These are phyloP conservation scores for Drosophila ercepeae DNA, from an alignment of 1,140 invertebrate species.

Conservation along the genomic window DNA sequence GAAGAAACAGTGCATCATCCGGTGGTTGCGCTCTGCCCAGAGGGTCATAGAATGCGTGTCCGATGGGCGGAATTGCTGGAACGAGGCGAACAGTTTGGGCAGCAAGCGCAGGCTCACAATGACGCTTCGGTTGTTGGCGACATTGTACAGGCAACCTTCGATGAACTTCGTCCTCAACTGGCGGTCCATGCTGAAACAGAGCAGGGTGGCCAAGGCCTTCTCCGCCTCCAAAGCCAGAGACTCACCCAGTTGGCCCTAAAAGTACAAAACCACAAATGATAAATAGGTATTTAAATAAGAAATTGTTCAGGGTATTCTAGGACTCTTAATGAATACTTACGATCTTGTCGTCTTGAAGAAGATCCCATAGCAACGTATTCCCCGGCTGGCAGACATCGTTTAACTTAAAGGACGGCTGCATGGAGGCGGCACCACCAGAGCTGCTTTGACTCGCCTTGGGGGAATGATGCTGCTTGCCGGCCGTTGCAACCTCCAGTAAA, in stretches of 20 bases:
- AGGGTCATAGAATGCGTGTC: conserved; percentile 92
- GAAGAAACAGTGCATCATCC: conserved; percentile 97
- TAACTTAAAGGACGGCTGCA: conserved; percentile 87
- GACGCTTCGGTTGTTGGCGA: conserved; percentile 94
- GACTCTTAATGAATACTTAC: conserved; percentile 86
- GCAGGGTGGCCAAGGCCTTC: conserved; percentile 93
- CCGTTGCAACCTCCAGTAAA: conserved; percentile 34
- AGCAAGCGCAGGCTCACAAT: conserved; percentile 94
- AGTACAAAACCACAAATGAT: background rate
- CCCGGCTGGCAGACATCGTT: conserved; percentile 94
- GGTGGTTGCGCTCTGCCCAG: conserved; percentile 95
- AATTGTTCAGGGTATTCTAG: background rate
- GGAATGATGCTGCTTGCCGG: conserved; percentile 70
- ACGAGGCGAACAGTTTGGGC: conserved; percentile 95
- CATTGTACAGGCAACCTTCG: conserved; percentile 95
- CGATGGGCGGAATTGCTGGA: conserved; percentile 93
- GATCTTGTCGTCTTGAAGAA: conserved; percentile 96
- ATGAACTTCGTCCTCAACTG: conserved; percentile 96
- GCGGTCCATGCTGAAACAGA: conserved; percentile 95
- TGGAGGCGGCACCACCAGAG: conserved; percentile 12
- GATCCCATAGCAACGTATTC: conserved; percentile 96
- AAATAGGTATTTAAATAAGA: background rate
- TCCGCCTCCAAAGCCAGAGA: conserved; percentile 95
- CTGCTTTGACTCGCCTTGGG: conserved; percentile 35
- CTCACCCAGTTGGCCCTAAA: conserved; percentile 92